Conservation (phyloP, 2,797 vertebrate genomes). For the Myotis planiceps region DNA sequence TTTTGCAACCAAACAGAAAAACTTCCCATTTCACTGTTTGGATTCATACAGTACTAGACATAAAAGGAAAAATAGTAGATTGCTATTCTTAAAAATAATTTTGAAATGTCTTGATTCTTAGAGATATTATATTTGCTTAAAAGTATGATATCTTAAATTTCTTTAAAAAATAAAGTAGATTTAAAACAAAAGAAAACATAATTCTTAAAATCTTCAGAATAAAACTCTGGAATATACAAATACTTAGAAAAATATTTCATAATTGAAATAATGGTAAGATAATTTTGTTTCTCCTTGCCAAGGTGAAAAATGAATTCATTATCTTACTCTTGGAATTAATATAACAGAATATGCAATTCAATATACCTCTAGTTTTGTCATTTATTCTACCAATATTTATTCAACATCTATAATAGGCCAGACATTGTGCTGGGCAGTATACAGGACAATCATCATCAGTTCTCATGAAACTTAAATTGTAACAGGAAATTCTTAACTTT, state of each 20-base stretch:
- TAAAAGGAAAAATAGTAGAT: neutral
- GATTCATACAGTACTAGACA: neutral
- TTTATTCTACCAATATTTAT: neutral
- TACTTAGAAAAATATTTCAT: neutral
- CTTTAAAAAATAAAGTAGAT: neutral
- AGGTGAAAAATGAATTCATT: neutral
- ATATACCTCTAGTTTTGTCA: neutral
- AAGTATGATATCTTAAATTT: neutral
- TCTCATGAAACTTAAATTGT: neutral
- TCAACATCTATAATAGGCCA: neutral
- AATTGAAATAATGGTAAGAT: neutral
- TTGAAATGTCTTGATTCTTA: neutral
- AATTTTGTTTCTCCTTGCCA: neutral
- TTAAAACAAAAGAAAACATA: neutral
- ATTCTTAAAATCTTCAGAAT: neutral
- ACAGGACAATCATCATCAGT: neutral
- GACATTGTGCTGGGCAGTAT: neutral
- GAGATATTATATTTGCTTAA: neutral
- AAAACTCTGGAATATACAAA: neutral
- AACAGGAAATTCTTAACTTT: neutral
- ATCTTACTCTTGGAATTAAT: neutral
- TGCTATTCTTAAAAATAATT: neutral
- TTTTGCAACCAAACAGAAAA: slow-evolving; percentile 40
- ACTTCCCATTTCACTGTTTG: neutral
- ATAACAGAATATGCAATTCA: neutral